A percentile compares a stretch with the other conserved stretches of the same genome.
phyloP scores from a whole-genome alignment of 2,888 invertebrate genomes.

The Tiliacea citrago region DNA sequence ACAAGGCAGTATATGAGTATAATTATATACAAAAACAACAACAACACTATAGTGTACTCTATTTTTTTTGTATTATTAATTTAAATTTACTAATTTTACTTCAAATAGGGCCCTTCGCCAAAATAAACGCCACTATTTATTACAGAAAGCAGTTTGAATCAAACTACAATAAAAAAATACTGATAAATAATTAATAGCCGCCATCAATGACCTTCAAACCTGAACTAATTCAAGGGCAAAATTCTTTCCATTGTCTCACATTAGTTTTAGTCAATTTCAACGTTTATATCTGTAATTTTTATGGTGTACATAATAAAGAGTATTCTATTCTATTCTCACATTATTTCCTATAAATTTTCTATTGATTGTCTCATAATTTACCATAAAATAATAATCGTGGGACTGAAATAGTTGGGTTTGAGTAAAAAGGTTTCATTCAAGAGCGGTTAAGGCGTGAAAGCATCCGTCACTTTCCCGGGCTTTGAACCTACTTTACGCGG shows the following conservation, averaged over 20 bases:
- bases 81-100: not conserved
- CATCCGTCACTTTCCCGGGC: slow-evolving; percentile 63
- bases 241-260: slow-evolving; percentile 5
- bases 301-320: no score
- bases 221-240: slow-evolving; percentile 28
- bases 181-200: not conserved
- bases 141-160: not conserved
- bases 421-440: slow-evolving; percentile 68
- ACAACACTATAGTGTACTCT: no score
- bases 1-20: no score
- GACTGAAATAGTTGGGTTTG: slow-evolving; percentile 58
- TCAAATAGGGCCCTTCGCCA: not conserved
- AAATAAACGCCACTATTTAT: not conserved
- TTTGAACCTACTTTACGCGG: slow-evolving; percentile 57
- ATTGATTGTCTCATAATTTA: slow-evolving; percentile 47
- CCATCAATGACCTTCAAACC: slow-evolving; percentile 20
- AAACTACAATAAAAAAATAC: not conserved
- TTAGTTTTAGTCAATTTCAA: not conserved
- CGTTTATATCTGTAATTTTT: no score
- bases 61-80: no score
- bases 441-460: slow-evolving; percentile 62
- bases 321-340: not conserved
- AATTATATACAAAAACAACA: no score
- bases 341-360: slow-evolving; percentile 22
- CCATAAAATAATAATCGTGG: slow-evolving; percentile 63